Conservation (phyloP, 2,888 invertebrate genomes). For the Andrena trimmerana region DNA sequence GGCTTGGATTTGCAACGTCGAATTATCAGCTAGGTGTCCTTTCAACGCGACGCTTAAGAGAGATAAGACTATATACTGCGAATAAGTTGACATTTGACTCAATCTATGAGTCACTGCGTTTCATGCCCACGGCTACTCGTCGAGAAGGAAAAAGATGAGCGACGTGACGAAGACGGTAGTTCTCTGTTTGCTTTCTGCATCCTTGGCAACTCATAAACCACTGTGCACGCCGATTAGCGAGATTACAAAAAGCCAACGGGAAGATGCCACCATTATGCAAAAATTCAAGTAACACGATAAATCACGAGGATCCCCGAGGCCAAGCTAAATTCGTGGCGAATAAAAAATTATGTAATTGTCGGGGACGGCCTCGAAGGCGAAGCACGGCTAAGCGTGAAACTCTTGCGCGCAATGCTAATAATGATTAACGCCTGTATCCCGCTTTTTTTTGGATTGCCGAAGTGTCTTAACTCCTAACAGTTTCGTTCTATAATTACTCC, state of each 20-base stretch:
- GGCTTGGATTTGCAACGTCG: too few relatives aligned
- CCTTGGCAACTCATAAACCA: conserved; percentile 24
- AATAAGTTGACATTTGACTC: background rate
- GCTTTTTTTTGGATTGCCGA: background rate
- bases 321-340: background rate
- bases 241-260: conserved; percentile 2
- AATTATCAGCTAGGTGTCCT: too few relatives aligned
- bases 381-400: background rate
- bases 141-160: background rate
- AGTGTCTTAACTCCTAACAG: background rate
- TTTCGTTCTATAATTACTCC: background rate
- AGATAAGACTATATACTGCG: background rate
- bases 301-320: background rate
- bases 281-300: background rate
- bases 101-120: background rate
- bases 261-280: background rate
- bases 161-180: background rate
- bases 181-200: conserved; percentile 42
- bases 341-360: conserved; percentile 21
- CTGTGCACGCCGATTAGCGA: background rate
- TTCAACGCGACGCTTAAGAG: too few relatives aligned
- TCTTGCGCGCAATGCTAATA: conserved; percentile 3
- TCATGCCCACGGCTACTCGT: background rate
- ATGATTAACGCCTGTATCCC: conserved; percentile 27
- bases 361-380: background rate